Evolutionary conservation across 2,888 invertebrate species (phyloP).

Genomic region (Chrysolina haemoptera): DNA sequence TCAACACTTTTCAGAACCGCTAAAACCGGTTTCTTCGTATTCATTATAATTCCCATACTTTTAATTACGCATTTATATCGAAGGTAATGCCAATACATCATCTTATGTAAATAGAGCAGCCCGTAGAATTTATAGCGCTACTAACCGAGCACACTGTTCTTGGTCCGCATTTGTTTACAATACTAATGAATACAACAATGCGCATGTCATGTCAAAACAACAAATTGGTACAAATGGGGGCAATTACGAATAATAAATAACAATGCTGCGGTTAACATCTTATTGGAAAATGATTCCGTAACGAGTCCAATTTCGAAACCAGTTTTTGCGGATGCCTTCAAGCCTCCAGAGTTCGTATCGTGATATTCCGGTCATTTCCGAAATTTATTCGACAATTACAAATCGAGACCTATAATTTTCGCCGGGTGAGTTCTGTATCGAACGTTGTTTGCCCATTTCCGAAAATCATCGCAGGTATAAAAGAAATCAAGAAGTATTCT

Average conservation of each 20-base stretch:
- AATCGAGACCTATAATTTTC: neutral
- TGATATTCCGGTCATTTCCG: neutral
- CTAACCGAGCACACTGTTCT: slow-evolving; percentile 10
- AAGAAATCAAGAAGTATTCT: no score
- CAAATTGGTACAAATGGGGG: slow-evolving; percentile 36
- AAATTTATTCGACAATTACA: slow-evolving; percentile 9
- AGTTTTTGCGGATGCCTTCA: slow-evolving; percentile 1
- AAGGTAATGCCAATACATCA: slow-evolving; percentile 42
- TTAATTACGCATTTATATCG: slow-evolving; percentile 39
- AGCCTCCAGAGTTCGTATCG: neutral
- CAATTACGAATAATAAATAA: slow-evolving; percentile 35
- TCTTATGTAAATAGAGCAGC: slow-evolving; percentile 43
- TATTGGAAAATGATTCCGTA: slow-evolving; percentile 25
- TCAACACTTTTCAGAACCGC: slow-evolving; percentile 25
- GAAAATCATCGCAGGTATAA: neutral
- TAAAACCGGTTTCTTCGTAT: slow-evolving; percentile 31
- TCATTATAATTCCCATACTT: slow-evolving; percentile 26
- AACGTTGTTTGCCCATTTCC: neutral
- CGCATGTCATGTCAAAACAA: slow-evolving; percentile 32
- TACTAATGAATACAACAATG: slow-evolving; percentile 44
- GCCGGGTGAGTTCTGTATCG: neutral
- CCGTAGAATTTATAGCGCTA: slow-evolving; percentile 39
- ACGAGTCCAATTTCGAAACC: slow-evolving; percentile 11
- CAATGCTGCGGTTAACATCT: slow-evolving; percentile 23
- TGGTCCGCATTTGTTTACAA: slow-evolving; percentile 39